Evolutionary conservation across 2,113 vertebrate genomes (phyloP), one percentile per base, ranked within the genome.

Genomic region (Emberiza fucata): DNA sequence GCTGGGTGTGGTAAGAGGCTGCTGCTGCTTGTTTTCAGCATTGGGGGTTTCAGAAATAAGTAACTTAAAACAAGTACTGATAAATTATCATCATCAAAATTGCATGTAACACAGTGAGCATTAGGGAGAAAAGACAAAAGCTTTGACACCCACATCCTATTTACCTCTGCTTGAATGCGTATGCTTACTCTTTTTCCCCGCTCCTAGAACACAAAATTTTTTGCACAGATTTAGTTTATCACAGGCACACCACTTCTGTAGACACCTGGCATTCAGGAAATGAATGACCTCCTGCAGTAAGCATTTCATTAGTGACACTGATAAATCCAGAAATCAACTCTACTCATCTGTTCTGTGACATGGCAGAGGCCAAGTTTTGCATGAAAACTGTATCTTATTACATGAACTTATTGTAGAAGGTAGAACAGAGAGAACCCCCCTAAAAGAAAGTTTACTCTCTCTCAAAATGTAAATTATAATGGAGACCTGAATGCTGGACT

Each of bases 401-500:
- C 28, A 70, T 4, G 0, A 53, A 37, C 27, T 64, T 60, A 37
- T 1, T 59, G 21, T 73, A 69, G 23, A 64, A 75, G 4, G 19
- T 25, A 51, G 6, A 85, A 68, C 5, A 33, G 7, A n/a, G 16
- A 7, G 24, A 24, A 59, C 21, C 5, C 1, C 0, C 0, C 5
- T 5, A 12, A 1, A 21, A 60, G 40, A 16, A 75, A 71, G 5
- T 10, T 11, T 12, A 18, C 5, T n/a, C 3, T 11, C 5, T 63
- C 51, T 56, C 12, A 44, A 79, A 83, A 82, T 8, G 3, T 4
- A 73, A 28, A 27, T 17, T 14, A 17, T 51, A 45, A 53, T 5
- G 5, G 9, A 68, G 8, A 68, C 3, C 8, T 42, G 12, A 19
- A 69, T 61, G 5, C 12, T 61, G 6, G 13, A 29, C 37, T 80